These are phyloP conservation scores for Troides oblongomaculatus DNA, from an alignment of 2,888 invertebrate species.

Conservation along the genomic window DNA sequence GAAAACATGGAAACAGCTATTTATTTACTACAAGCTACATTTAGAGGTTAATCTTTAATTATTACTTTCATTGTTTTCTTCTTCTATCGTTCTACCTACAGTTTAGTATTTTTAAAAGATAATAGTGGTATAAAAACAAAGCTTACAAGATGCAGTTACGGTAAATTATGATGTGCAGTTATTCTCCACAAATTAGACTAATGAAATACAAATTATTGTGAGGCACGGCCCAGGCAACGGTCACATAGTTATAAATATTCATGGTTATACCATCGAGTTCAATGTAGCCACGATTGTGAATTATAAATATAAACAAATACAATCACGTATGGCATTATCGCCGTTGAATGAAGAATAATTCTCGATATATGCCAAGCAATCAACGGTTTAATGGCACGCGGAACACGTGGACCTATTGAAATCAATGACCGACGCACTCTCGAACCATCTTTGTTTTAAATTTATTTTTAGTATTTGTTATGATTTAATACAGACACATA, in stretches of 20 bases:
- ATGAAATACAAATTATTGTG: constrained; percentile 29
- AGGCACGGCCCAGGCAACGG: constrained; percentile 24
- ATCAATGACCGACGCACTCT: constrained; percentile 35
- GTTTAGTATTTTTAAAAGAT: too few relatives aligned
- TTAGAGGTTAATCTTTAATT: too few relatives aligned
- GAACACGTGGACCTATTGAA: constrained; percentile 35
- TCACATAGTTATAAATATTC: constrained; percentile 27
- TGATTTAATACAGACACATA: too few relatives aligned
- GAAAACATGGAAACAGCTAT: too few relatives aligned
- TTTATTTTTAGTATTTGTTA: constrained; percentile 1
- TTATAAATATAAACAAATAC: constrained; percentile 31
- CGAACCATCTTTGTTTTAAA: constrained; percentile 23
- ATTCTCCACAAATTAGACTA: constrained; percentile 21
- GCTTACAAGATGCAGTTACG: too few relatives aligned
- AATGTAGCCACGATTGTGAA: constrained; percentile 31
- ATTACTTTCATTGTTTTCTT: too few relatives aligned
- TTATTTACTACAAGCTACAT: too few relatives aligned
- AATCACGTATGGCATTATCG: constrained; percentile 31
- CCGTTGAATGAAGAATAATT: constrained; percentile 34
- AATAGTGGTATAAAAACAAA: too few relatives aligned
- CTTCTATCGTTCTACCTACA: too few relatives aligned
- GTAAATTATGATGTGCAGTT: not conserved
- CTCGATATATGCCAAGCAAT: constrained; percentile 30
- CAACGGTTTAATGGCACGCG: constrained; percentile 29
- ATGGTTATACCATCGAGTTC: constrained; percentile 27